phyloP scores from a whole-genome alignment of 2,797 vertebrate species.

The Cyprinella venusta region DNA sequence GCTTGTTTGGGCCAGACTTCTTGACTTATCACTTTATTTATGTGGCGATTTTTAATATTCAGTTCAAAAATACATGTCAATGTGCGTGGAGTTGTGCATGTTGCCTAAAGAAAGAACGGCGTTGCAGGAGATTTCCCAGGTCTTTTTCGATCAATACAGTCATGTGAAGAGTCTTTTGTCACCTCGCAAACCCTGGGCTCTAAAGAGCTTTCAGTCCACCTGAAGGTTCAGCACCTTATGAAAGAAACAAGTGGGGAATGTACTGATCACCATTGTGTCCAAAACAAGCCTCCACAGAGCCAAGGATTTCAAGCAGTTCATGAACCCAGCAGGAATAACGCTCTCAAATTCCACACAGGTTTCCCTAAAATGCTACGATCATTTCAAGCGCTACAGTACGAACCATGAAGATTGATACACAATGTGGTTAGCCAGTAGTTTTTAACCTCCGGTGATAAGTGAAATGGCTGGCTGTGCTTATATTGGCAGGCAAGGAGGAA shows the following conservation, averaged over 20 bases:
- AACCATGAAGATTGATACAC: constrained; percentile 7
- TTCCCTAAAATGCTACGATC: constrained; percentile 11
- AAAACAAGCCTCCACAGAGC: constrained; percentile 24
- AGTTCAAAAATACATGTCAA: background rate
- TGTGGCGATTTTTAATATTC: background rate
- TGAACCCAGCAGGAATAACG: constrained; percentile 26
- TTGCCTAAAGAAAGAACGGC: background rate
- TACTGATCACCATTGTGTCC: constrained; percentile 37
- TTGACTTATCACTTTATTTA: constrained; percentile 15
- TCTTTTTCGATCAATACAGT: constrained; percentile 68
- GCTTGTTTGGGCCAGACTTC: constrained; percentile 15
- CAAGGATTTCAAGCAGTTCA: constrained; percentile 30
- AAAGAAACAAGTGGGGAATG: constrained; percentile 29
- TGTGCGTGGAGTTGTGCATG: background rate
- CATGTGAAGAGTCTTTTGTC: constrained; percentile 71
- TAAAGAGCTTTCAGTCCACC: constrained; percentile 41
- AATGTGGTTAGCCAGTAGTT: constrained; percentile 13
- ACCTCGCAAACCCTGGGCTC: constrained; percentile 55
- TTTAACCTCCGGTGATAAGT: constrained; percentile 22
- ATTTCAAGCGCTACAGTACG: constrained; percentile 17
- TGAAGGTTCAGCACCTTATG: constrained; percentile 41
- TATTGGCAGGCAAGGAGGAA: constrained; percentile 18
- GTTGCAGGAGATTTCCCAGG: constrained; percentile 48
- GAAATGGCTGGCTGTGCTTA: constrained; percentile 36
- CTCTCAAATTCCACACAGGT: constrained; percentile 21